Percentiles rank a stretch among this genome's conserved stretches.
These are phyloP conservation scores for Drosophila saltans DNA, from an alignment of 1,140 invertebrate genomes.

Conservation along the genomic window DNA sequence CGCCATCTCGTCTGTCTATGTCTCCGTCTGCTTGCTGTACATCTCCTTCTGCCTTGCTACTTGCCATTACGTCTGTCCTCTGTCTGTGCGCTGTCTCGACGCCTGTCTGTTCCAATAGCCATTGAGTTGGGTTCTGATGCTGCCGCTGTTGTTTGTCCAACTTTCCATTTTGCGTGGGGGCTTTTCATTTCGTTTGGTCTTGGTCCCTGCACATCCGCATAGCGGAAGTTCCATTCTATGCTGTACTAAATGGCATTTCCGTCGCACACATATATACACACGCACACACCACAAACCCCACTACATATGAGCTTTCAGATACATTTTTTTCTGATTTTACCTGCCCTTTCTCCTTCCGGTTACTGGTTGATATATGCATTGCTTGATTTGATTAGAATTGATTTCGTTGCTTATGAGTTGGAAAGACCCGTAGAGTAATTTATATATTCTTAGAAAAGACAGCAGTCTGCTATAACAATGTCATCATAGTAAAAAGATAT, in stretches of 20 bases:
- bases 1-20: constrained; percentile 13
- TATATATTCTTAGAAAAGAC: too few relatives aligned
- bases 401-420: constrained; percentile 58
- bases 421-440: constrained; percentile 22
- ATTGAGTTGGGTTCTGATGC: constrained; percentile 59
- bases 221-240: constrained; percentile 60
- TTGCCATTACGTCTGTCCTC: constrained; percentile 34
- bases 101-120: constrained; percentile 54
- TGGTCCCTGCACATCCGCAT: constrained; percentile 27
- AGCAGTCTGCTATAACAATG: not conserved
- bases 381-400: constrained; percentile 64
- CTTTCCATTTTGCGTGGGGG: constrained; percentile 46
- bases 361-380: constrained; percentile 47
- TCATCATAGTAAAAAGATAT: too few relatives aligned
- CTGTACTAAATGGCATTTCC: constrained; percentile 52
- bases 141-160: constrained; percentile 23
- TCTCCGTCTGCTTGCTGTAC: constrained; percentile 15
- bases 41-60: constrained; percentile 3
- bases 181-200: constrained; percentile 54
- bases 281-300: not conserved
- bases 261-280: constrained; percentile 3
- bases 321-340: constrained; percentile 13
- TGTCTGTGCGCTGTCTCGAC: constrained; percentile 67
- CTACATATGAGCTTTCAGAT: constrained; percentile 6
- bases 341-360: constrained; percentile 48